These are phyloP conservation scores for Crossocerus cetratus DNA, from an alignment of 2,888 invertebrate species.

Conservation along the genomic window DNA sequence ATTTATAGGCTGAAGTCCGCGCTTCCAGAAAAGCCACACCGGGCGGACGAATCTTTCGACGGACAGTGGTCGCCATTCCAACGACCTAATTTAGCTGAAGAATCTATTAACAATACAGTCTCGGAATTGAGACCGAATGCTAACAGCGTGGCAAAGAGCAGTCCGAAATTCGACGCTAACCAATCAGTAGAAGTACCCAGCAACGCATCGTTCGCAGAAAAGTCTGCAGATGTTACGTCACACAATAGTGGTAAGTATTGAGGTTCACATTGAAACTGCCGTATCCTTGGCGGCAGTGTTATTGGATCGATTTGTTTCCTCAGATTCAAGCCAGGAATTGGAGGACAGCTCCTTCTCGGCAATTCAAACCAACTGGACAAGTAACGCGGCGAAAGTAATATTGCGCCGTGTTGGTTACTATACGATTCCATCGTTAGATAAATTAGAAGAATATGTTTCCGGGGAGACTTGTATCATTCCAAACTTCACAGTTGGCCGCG, in stretches of 20 bases:
- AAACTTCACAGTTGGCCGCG: constrained; percentile 91
- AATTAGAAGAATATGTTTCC: constrained; percentile 85
- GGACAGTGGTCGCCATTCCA: constrained; percentile 59
- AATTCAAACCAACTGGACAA: constrained; percentile 68
- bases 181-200: constrained; percentile 44
- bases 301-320: constrained; percentile 9
- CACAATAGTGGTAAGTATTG: constrained; percentile 54
- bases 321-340: constrained; percentile 62
- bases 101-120: constrained; percentile 70
- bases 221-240: constrained; percentile 49
- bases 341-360: constrained; percentile 59
- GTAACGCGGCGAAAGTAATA: constrained; percentile 87
- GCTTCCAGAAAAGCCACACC: constrained; percentile 48
- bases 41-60: constrained; percentile 54
- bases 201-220: constrained; percentile 53
- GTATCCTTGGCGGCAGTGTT: neutral
- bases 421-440: constrained; percentile 90
- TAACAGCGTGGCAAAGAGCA: constrained; percentile 14
- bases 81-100: constrained; percentile 51
- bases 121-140: constrained; percentile 65
- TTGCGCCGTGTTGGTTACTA: constrained; percentile 92
- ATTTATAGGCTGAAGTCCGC: constrained; percentile 64
- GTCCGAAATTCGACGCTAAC: constrained; percentile 22
- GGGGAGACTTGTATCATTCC: constrained; percentile 89
- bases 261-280: neutral